These are phyloP conservation scores for Tenebrosternarchus preto DNA, from an alignment of 2,113 vertebrate genomes.

Conservation along the genomic window DNA sequence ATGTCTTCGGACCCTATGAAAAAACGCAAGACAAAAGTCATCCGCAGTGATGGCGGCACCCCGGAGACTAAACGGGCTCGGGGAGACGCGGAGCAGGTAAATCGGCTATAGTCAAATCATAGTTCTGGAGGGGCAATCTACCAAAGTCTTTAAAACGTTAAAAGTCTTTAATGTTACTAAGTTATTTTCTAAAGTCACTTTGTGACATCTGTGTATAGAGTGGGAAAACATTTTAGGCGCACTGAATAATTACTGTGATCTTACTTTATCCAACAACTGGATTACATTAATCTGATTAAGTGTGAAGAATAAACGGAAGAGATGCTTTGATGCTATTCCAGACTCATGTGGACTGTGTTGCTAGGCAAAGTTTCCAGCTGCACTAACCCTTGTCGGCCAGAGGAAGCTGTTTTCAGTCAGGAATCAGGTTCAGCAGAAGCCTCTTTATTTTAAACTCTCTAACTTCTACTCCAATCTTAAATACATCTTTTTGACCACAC, in stretches of 20 bases:
- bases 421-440: slow-evolving; percentile 33
- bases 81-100: slow-evolving; percentile 84
- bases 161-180: too few relatives aligned
- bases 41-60: slow-evolving; percentile 83
- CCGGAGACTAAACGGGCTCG: slow-evolving; percentile 83
- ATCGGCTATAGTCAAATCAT: neutral
- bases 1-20: slow-evolving; percentile 85
- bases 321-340: slow-evolving; percentile 5
- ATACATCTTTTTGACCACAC: neutral
- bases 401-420: slow-evolving; percentile 38
- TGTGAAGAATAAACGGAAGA: neutral
- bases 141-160: neutral
- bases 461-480: neutral
- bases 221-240: too few relatives aligned
- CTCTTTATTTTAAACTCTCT: neutral
- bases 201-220: too few relatives aligned
- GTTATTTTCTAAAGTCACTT: too few relatives aligned
- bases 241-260: neutral
- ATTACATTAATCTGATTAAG: neutral
- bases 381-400: slow-evolving; percentile 21
- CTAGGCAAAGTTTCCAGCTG: slow-evolving; percentile 21
- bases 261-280: neutral
- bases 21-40: slow-evolving; percentile 93
- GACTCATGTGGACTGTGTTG: slow-evolving; percentile 30
- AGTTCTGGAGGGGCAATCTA: neutral